Evolutionary conservation across 2,113 vertebrate genomes (phyloP), one percentile per base, ranked within the genome.

Genomic region (Dunckerocampus dactyliophorus): DNA sequence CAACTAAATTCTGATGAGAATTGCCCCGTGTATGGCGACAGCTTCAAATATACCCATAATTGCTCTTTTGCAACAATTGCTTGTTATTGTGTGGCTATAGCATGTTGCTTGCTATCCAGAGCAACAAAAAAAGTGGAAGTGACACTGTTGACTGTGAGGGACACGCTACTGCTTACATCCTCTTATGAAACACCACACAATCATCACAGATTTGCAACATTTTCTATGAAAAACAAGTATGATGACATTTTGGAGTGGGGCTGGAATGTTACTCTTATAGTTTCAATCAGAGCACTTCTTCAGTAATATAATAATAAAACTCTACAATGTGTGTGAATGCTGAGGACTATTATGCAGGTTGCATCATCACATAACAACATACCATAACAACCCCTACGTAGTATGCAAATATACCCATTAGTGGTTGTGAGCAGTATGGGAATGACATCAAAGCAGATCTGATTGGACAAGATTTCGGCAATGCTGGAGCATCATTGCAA

Each of bases 81-180:
- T 72, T 76, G 74, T 73, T 69, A 43, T 71, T 74, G 42, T 63
- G 20, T 49, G 48, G 64, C 15, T 79, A 69, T 62, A 80, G 65
- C 47, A 69, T 82, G 66, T 65, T 67, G 71, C 59, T 65, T 67
- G 71, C 59, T 75, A 77, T 52, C 66, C 54, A 14, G 3, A 43
- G 7, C 11, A 43, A 43, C 46, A n/a, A 52, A 83, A 88, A 89
- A 90, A 83, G 88, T 89, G 90, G 88, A 91, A 91, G 86, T 86
- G 81, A 80, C 74, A 74, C 72, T 87, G 81, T 90, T 90, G 87
- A 90, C 81, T 80, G 65, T 65, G 46, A 69, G 69, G 79, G 80
- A 80, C 63, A 71, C 76, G 39, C 39, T 14, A 20, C 78, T 63
- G 69, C 82, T 68, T 87, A 90, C 82, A 87, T 91, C 88, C 90